A percentile compares a stretch with the other conserved stretches of the same genome.
phyloP scores from a whole-genome alignment of 2,888 invertebrate genomes.

The Pediacus dermestoides region DNA sequence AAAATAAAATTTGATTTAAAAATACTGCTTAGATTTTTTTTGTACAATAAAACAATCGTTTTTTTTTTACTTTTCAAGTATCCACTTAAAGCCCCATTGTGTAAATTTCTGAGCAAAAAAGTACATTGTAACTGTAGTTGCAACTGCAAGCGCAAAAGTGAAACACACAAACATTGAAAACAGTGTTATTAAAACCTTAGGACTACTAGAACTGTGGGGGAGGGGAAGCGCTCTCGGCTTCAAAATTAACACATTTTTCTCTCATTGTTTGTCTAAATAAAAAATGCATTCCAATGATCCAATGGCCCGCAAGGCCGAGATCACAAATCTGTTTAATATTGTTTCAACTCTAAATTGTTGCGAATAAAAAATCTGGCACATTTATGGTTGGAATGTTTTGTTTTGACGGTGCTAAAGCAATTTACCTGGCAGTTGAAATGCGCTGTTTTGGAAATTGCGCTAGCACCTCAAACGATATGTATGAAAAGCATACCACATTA shows the following conservation, averaged over 20 bases:
- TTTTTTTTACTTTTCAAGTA: too few relatives aligned
- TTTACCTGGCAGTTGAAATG: too few relatives aligned
- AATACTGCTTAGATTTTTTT: too few relatives aligned
- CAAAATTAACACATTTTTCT: conserved; percentile 32
- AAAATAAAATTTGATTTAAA: too few relatives aligned
- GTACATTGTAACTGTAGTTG: too few relatives aligned
- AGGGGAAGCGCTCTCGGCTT: conserved; percentile 35
- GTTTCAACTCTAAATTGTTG: conserved; percentile 44
- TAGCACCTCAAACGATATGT: conserved; percentile 44
- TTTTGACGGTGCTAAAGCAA: conserved; percentile 24
- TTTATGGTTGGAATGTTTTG: conserved; percentile 62
- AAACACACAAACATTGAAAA: conserved; percentile 52
- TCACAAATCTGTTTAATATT: conserved; percentile 35
- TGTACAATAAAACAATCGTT: too few relatives aligned
- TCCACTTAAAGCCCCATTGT: too few relatives aligned
- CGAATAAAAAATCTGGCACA: conserved; percentile 62
- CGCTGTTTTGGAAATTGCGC: conserved; percentile 23
- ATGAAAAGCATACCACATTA: conserved; percentile 45
- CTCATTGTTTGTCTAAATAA: conserved; percentile 30
- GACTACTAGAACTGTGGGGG: conserved; percentile 41
- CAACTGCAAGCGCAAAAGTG: conserved; percentile 49
- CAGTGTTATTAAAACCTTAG: conserved; percentile 48
- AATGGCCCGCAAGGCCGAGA: conserved; percentile 29
- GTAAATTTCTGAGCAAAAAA: too few relatives aligned
- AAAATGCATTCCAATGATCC: conserved; percentile 35